Base-by-base conservation (phyloP, 2,113 vertebrate species). In the Saguinus midas region DNA sequence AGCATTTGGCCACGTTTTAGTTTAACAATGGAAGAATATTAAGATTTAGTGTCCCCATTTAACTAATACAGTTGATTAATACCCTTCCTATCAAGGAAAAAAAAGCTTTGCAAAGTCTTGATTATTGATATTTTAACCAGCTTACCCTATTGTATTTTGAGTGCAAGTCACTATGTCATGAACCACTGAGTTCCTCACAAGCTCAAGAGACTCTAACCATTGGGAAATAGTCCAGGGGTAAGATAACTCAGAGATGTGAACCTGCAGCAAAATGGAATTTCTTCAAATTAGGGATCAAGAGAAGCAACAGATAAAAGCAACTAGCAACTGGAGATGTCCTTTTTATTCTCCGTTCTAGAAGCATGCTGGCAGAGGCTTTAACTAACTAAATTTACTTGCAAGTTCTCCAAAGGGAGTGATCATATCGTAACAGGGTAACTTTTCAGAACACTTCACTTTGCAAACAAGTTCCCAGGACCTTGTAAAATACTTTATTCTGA, bases 371-470 rank as follows among this genome's bases (percentile, higher is more conserved):
- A 95, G 88, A 82, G 73, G 61, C 79, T 95, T 80, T 90, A 83
- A 94, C 91, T 86, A 90, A 96, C 94, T 97, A 96, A 57, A 90
- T 92, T 97, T 94, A 89, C 87, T 97, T 68, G 45, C 84, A 68
- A 58, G 79, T 96, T 96, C 95, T 96, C 93, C 17, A 5, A 97
- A 95, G 92, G 66, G 89, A 96, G 45, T 8, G 83, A 95, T 95
- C 83, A 4, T 68, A 50, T 95, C 57, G 3, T 35, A 37, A 27
- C 57, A 95, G 57, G 17, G 16, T 95, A 76, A 57, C 57, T 81
- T 73, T 0, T 0, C 64, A 29, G 61, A 92, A 76, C 25, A 37
- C 1, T 27, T 25, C 84, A 66, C 78, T 93, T 87, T 92, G 87
- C 43, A 96, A 97, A 93, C 83, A 95, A 90, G 20, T 95, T 98